A percentile compares a stretch with the other conserved stretches of the same genome.
Conservation (phyloP, 2,113 vertebrate genomes). For the Brachyhypopomus gauderio region DNA sequence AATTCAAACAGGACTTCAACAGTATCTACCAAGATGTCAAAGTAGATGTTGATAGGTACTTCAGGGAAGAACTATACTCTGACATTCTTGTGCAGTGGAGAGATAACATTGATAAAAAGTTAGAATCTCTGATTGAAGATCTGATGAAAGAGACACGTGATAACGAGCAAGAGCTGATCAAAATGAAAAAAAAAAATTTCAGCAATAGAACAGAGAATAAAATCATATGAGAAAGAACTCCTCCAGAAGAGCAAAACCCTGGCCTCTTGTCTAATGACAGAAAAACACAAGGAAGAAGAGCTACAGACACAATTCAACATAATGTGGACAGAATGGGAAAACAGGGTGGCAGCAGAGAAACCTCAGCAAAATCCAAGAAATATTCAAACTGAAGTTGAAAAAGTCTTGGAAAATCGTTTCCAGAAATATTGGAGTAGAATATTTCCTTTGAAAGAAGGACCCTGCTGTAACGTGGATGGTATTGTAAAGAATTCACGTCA, state of each 20-base stretch:
- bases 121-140: conserved; percentile 45
- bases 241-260: conserved; percentile 48
- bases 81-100: conserved; percentile 67
- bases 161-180: conserved; percentile 52
- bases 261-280: conserved; percentile 45
- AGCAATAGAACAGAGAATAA: conserved; percentile 51
- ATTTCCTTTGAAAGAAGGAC: rapidly evolving
- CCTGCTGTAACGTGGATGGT: rapidly evolving
- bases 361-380: not conserved
- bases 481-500: not conserved
- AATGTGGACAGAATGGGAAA: conserved; percentile 52
- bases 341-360: conserved; percentile 1
- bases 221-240: conserved; percentile 48
- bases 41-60: conserved; percentile 56
- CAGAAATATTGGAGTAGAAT: conserved; percentile 17
- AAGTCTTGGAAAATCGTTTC: conserved; percentile 53
- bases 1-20: conserved; percentile 29
- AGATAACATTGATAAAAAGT: conserved; percentile 28
- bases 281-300: conserved; percentile 35
- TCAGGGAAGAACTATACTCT: conserved; percentile 56
- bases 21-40: conserved; percentile 37
- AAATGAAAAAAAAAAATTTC: conserved; percentile 42
- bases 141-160: conserved; percentile 50
- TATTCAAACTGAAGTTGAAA: conserved; percentile 50
- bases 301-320: conserved; percentile 52